These are phyloP conservation scores for Sabellastarte sp. DNA, from an alignment of 2,888 invertebrate genomes.

Conservation along the genomic window DNA sequence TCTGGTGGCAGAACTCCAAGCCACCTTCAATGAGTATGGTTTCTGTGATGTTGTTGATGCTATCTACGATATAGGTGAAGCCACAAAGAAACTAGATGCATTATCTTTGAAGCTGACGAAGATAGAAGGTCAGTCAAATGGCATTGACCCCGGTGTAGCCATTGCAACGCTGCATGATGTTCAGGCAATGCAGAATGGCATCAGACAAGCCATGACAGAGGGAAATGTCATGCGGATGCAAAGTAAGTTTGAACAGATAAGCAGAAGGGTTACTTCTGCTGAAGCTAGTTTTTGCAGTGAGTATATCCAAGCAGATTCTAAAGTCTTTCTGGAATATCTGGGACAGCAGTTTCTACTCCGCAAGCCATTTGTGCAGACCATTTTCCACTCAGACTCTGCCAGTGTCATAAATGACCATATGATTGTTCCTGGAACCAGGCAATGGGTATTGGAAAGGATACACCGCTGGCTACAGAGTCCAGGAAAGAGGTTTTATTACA, in stretches of 20 bases:
- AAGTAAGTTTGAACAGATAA: conserved; percentile 7
- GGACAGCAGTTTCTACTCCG: conserved; percentile 10
- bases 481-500: conserved; percentile 16
- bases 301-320: conserved; percentile 10
- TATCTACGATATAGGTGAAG: conserved; percentile 19
- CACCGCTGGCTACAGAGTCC: conserved; percentile 12
- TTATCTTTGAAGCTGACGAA: conserved; percentile 9
- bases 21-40: conserved; percentile 23
- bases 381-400: conserved; percentile 8
- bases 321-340: conserved; percentile 16
- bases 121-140: conserved; percentile 6
- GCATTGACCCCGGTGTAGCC: conserved; percentile 4
- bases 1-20: conserved; percentile 22
- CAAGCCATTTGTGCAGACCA: conserved; percentile 4
- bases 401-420: conserved; percentile 20
- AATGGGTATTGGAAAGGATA: conserved; percentile 22
- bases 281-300: conserved; percentile 9
- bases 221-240: conserved; percentile 11
- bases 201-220: conserved; percentile 19
- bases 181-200: conserved; percentile 16
- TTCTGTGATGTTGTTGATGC: conserved; percentile 19
- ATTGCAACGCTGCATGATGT: conserved; percentile 14
- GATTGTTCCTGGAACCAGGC: conserved; percentile 26
- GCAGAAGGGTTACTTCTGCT: not conserved
- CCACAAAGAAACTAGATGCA: conserved; percentile 11